A percentile compares a stretch with the other conserved stretches of the same genome.
phyloP scores from a whole-genome alignment of 2,113 vertebrate species.

The Brevimyrus niger region DNA sequence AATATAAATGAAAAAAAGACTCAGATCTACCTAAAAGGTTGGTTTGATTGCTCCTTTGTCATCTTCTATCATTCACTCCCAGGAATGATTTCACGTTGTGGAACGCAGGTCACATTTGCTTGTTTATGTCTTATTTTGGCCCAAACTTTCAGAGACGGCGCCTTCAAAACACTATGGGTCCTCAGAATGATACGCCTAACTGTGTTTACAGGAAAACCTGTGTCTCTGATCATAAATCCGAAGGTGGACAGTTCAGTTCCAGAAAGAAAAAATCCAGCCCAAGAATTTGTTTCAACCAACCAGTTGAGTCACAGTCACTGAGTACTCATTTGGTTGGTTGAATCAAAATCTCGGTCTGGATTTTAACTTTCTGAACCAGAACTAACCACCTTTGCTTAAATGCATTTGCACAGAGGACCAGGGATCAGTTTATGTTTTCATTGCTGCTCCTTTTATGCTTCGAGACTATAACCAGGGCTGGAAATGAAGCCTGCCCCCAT shows the following conservation, averaged over 20 bases:
- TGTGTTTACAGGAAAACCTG: too few relatives aligned
- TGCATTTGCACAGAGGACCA: neutral
- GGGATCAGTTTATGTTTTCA: neutral
- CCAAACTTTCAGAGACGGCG: neutral
- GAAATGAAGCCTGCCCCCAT: neutral
- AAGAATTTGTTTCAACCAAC: neutral
- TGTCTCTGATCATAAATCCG: neutral
- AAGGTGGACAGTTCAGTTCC: neutral
- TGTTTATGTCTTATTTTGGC: neutral
- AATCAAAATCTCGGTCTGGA: neutral
- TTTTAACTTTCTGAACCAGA: neutral
- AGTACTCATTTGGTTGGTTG: neutral
- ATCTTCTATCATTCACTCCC: neutral
- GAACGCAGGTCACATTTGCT: neutral
- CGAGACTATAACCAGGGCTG: neutral
- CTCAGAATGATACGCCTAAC: neutral
- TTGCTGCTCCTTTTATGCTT: neutral
- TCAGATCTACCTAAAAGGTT: neutral
- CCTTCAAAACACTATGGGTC: neutral
- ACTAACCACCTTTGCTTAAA: neutral
- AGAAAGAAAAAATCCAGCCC: neutral
- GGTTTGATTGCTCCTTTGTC: neutral
- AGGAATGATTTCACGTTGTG: slow-evolving; percentile 10
- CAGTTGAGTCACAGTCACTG: neutral
- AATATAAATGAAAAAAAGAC: neutral